These are phyloP conservation scores for Mesocentrotus franciscanus DNA, from an alignment of 53 echinoderm and acorn worm species.

Conservation along the genomic window DNA sequence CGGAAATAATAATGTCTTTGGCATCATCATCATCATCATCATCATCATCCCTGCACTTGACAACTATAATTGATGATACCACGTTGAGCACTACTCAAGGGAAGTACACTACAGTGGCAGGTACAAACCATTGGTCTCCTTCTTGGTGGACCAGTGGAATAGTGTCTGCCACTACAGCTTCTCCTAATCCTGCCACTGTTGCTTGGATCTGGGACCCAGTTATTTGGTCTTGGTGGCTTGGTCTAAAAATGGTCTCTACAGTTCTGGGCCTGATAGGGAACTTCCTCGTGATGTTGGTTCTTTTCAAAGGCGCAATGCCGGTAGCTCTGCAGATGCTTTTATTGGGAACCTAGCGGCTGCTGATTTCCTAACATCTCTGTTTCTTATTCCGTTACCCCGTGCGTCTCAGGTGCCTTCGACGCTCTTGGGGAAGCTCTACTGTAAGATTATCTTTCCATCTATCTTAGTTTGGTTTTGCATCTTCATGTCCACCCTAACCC, in stretches of 20 bases:
- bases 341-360: slow-evolving; percentile 77
- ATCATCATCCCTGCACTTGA: neutral
- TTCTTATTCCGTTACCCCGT: slow-evolving; percentile 66
- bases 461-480: slow-evolving; percentile 76
- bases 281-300: slow-evolving; percentile 36
- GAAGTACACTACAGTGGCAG: neutral
- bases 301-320: neutral
- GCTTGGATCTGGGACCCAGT: slow-evolving; percentile 32
- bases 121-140: neutral
- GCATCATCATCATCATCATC: neutral
- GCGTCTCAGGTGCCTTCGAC: slow-evolving; percentile 58
- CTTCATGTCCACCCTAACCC: slow-evolving; percentile 68
- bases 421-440: slow-evolving; percentile 66
- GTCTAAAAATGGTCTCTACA: neutral
- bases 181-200: neutral
- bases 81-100: neutral
- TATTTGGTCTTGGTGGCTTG: slow-evolving; percentile 16
- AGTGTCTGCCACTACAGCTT: neutral
- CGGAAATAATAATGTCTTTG: neutral
- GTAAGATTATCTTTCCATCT: slow-evolving; percentile 68
- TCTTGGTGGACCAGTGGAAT: neutral
- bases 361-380: slow-evolving; percentile 76
- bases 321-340: slow-evolving; percentile 59
- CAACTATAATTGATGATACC: neutral
- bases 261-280: slow-evolving; percentile 16